These are phyloP conservation scores for Tichodroma muraria DNA, from an alignment of 2,113 vertebrate species.

Conservation along the genomic window DNA sequence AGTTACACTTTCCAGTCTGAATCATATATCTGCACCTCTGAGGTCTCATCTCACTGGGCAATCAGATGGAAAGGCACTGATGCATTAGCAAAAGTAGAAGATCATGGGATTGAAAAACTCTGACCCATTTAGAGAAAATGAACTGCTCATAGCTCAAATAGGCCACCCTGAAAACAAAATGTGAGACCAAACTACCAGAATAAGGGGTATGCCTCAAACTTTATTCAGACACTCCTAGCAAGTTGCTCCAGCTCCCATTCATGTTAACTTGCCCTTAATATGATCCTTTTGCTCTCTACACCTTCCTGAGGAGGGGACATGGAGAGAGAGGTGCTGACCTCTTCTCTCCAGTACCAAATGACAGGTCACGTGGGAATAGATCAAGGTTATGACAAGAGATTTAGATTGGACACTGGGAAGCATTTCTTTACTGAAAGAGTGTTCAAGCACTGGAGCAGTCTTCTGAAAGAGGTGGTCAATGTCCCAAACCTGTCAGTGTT, in stretches of 20 bases:
- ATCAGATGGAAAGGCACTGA: not conserved
- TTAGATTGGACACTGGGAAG: not conserved
- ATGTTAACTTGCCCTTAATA: not conserved
- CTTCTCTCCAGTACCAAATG: not conserved
- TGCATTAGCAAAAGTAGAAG: not conserved
- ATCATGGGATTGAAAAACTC: not conserved
- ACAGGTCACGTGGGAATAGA: not conserved
- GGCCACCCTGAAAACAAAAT: not conserved
- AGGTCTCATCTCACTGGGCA: not conserved
- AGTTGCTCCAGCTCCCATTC: not conserved
- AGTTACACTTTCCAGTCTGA: not conserved
- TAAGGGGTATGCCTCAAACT: not conserved
- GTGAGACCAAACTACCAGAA: not conserved
- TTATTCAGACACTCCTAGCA: not conserved
- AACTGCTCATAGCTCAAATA: not conserved
- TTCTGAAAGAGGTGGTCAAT: not conserved
- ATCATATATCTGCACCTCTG: not conserved
- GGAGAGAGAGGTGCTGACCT: not conserved
- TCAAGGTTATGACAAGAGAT: not conserved
- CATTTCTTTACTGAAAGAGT: not conserved
- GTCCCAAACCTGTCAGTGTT: not conserved
- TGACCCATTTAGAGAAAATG: not conserved
- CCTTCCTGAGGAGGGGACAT: not conserved
- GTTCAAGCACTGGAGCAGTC: not conserved
- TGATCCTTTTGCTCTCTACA: not conserved